Evolutionary conservation across 2,797 vertebrate genomes (phyloP).

Genomic region (Ctenosaura bakeri): DNA sequence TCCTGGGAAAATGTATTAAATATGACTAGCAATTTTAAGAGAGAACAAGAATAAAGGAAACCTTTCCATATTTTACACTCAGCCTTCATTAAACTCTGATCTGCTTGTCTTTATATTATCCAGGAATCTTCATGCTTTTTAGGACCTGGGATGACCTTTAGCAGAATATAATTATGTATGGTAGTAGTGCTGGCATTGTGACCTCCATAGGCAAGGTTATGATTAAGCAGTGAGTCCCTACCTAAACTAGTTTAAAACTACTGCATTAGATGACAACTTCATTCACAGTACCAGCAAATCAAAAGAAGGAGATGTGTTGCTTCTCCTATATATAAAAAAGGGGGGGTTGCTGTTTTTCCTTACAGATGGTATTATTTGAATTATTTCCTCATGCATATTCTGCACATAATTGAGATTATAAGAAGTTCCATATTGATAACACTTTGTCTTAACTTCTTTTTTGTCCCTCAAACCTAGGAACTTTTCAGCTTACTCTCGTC

Average conservation of each 20-base stretch:
- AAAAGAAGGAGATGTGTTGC: not conserved
- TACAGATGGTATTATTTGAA: not conserved
- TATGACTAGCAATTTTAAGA: not conserved
- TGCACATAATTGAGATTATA: not conserved
- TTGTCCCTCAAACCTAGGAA: not conserved
- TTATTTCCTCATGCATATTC: not conserved
- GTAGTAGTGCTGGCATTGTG: not conserved
- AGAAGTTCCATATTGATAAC: not conserved
- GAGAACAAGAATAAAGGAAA: not conserved
- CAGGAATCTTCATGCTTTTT: not conserved
- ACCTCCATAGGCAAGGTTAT: not conserved
- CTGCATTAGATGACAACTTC: not conserved
- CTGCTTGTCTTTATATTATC: not conserved
- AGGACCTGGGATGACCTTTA: not conserved
- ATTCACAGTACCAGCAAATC: not conserved
- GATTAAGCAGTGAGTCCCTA: not conserved
- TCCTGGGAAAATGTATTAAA: not conserved
- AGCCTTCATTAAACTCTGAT: not conserved
- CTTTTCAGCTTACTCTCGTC: conserved; percentile 27
- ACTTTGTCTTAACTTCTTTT: not conserved
- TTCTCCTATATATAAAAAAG: not conserved
- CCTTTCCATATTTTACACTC: not conserved
- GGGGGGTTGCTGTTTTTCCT: not conserved
- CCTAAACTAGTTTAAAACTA: not conserved
- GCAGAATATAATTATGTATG: not conserved